These are phyloP conservation scores for Peromyscus nudipes DNA, from an alignment of 2,797 vertebrate species.

Conservation along the genomic window DNA sequence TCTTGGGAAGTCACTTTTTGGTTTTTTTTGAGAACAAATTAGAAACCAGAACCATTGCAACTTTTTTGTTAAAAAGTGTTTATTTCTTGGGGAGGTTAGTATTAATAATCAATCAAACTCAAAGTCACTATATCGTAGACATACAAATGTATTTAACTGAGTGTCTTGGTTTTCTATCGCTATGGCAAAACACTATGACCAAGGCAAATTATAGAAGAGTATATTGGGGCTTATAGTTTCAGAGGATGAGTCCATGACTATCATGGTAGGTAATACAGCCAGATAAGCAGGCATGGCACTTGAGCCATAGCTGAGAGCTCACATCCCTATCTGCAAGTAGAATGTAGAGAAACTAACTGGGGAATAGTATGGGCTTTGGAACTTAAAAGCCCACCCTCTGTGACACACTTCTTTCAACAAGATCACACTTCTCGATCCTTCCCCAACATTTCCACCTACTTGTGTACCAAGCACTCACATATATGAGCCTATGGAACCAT, in stretches of 20 bases:
- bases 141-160: neutral
- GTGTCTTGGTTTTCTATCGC: neutral
- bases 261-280: neutral
- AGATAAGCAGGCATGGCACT: neutral
- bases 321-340: neutral
- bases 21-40: conserved; percentile 71
- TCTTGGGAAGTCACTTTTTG: conserved; percentile 60
- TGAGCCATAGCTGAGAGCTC: neutral
- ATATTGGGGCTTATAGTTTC: neutral
- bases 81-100: conserved; percentile 26
- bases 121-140: neutral
- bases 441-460: neutral
- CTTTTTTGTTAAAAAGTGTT: conserved; percentile 48
- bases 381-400: neutral
- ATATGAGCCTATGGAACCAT: neutral
- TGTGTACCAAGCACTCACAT: neutral
- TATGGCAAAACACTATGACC: neutral
- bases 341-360: neutral
- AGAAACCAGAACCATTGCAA: conserved; percentile 30
- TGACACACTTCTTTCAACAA: neutral
- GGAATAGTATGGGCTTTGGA: neutral
- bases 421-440: neutral
- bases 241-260: neutral
- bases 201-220: neutral
- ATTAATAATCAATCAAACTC: conserved; percentile 40